A percentile compares a stretch with the other conserved stretches of the same genome.
Evolutionary conservation across 2,113 vertebrate species (phyloP).

Genomic region (Phyllostomus hastatus): DNA sequence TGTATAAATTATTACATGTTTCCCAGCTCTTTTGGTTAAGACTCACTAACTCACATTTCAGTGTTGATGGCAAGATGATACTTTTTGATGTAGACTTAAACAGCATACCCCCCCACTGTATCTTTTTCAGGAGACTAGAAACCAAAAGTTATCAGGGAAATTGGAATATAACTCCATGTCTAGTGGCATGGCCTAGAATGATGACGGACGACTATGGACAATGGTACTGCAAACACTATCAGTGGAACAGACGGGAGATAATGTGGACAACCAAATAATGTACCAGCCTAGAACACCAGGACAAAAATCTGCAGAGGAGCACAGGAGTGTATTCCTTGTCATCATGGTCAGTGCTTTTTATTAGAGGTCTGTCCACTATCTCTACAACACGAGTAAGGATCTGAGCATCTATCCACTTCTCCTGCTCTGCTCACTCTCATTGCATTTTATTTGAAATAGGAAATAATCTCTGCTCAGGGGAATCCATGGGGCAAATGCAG

Average conservation of each 20-base stretch:
- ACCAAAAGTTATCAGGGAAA: background rate
- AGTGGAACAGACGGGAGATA: background rate
- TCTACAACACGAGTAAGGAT: background rate
- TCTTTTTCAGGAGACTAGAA: background rate
- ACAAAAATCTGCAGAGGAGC: background rate
- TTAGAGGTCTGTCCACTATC: background rate
- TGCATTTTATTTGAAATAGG: slow-evolving; percentile 1
- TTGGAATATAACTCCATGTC: background rate
- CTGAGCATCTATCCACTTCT: background rate
- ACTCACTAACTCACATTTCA: background rate
- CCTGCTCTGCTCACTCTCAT: background rate
- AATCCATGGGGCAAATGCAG: background rate
- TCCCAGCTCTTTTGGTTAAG: background rate
- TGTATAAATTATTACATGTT: background rate
- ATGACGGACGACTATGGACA: background rate
- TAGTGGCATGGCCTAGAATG: background rate
- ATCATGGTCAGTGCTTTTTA: background rate
- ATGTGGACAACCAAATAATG: background rate
- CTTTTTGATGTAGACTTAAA: background rate
- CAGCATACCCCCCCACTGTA: background rate
- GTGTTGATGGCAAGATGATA: background rate
- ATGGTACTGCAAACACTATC: background rate
- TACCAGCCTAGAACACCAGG: background rate
- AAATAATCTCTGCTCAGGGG: slow-evolving; percentile 43
- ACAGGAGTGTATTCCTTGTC: background rate